These are phyloP conservation scores for Polia nebulosa DNA, from an alignment of 2,888 invertebrate species.

Conservation along the genomic window DNA sequence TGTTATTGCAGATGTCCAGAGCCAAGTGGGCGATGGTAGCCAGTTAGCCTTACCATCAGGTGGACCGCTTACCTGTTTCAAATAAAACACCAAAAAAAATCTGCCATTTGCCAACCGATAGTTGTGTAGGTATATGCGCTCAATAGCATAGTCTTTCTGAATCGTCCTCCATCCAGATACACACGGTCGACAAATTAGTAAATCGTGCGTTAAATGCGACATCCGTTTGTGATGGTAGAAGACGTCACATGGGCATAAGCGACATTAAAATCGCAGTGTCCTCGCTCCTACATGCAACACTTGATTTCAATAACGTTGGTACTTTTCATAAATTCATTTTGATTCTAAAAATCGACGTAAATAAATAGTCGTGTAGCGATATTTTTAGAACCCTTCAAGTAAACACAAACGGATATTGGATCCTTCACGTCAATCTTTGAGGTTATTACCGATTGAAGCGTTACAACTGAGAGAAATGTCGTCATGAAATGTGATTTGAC, in stretches of 20 bases:
- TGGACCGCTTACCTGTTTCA: background rate
- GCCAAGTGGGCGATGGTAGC: background rate
- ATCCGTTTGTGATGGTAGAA: slow-evolving; percentile 42
- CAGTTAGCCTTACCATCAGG: background rate
- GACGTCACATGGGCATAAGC: slow-evolving; percentile 19
- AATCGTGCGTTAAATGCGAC: slow-evolving; percentile 52
- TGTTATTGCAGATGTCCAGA: background rate
- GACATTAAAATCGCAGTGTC: slow-evolving; percentile 29
- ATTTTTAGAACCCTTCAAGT: slow-evolving; percentile 28
- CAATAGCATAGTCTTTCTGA: slow-evolving; percentile 12
- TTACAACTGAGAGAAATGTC: slow-evolving; percentile 15
- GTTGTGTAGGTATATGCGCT: background rate
- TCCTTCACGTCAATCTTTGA: slow-evolving; percentile 63
- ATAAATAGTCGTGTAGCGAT: background rate
- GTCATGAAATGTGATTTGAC: slow-evolving; percentile 9
- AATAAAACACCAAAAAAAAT: background rate
- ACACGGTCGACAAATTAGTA: slow-evolving; percentile 36
- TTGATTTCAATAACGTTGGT: slow-evolving; percentile 20
- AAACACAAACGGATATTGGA: slow-evolving; percentile 68
- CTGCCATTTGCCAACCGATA: background rate
- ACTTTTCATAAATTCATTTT: slow-evolving; percentile 2
- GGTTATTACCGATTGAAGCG: slow-evolving; percentile 37
- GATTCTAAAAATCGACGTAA: slow-evolving; percentile 6
- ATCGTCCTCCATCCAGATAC: slow-evolving; percentile 23
- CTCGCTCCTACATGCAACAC: slow-evolving; percentile 30